phyloP scores from a whole-genome alignment of 2,113 vertebrate species.

The Tonatia bakeri region DNA sequence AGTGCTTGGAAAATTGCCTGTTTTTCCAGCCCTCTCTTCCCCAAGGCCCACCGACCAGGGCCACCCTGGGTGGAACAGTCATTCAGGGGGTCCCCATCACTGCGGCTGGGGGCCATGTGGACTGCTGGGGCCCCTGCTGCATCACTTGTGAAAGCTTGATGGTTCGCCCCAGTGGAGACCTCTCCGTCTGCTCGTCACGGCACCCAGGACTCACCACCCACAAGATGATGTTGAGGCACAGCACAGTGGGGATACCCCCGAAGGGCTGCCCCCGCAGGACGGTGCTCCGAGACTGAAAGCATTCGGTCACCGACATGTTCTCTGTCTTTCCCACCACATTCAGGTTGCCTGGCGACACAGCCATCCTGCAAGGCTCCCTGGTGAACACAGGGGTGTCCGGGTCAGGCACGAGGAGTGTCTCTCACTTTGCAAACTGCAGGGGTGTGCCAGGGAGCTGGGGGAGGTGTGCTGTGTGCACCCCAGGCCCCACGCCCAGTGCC shows the following conservation, averaged over 20 bases:
- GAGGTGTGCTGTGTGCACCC: neutral
- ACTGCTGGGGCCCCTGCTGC: neutral
- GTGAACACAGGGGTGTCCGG: constrained; percentile 39
- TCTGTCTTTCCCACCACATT: constrained; percentile 63
- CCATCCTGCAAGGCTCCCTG: constrained; percentile 24
- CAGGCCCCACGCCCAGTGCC: neutral
- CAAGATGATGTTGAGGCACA: constrained; percentile 88
- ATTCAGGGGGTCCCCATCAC: neutral
- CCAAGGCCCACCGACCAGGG: neutral
- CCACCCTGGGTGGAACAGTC: neutral
- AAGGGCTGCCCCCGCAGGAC: constrained; percentile 95
- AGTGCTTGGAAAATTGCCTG: neutral
- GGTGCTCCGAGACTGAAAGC: constrained; percentile 89
- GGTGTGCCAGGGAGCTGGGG: neutral
- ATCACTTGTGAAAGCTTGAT: neutral
- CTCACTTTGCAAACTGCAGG: constrained; percentile 62
- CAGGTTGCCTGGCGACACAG: constrained; percentile 65
- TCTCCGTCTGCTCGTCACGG: accelerated
- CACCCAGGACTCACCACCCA: constrained; percentile 87
- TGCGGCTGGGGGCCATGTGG: neutral
- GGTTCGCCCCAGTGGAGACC: accelerated
- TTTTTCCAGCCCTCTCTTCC: neutral
- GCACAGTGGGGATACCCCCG: constrained; percentile 93
- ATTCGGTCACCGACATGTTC: constrained; percentile 85
- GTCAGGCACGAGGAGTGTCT: accelerated